Percentiles rank a stretch among this genome's conserved stretches.
Evolutionary conservation across 2,888 invertebrate species (phyloP).

Genomic region (Eretmocerus hayati): DNA sequence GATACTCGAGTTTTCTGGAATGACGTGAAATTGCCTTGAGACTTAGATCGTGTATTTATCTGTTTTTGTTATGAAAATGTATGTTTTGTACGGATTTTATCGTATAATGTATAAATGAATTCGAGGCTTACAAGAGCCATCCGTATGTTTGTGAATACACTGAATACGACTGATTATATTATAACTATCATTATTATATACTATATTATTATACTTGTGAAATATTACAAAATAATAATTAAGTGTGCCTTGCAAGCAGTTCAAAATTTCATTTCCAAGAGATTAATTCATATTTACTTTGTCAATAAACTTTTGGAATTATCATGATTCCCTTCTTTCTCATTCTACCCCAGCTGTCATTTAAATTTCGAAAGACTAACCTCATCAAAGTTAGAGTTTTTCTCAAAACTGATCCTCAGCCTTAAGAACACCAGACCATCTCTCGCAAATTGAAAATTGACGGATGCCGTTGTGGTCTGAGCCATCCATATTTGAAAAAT

Average conservation of each 20-base stretch:
- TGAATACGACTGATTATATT: conserved; percentile 38
- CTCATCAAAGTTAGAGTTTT: too few relatives aligned
- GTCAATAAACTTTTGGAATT: too few relatives aligned
- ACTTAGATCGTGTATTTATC: conserved; percentile 33
- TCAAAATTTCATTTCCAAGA: conserved; percentile 19
- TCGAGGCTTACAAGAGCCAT: conserved; percentile 6
- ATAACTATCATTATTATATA: conserved; percentile 19
- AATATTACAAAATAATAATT: conserved; percentile 16
- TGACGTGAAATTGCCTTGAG: conserved; percentile 25
- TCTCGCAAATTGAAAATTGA: too few relatives aligned
- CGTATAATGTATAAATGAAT: conserved; percentile 21
- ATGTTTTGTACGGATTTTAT: conserved; percentile 43
- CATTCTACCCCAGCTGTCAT: too few relatives aligned
- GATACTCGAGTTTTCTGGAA: conserved; percentile 2
- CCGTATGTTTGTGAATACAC: conserved; percentile 39
- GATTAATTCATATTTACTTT: conserved; percentile 20
- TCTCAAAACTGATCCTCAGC: too few relatives aligned
- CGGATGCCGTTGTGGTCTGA: too few relatives aligned
- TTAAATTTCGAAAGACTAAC: too few relatives aligned
- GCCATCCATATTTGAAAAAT: too few relatives aligned
- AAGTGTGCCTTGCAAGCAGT: conserved; percentile 21
- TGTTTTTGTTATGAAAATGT: conserved; percentile 40
- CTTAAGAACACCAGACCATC: too few relatives aligned
- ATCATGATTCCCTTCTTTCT: too few relatives aligned
- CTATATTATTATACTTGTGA: too few relatives aligned